Percentiles rank a stretch among this genome's conserved stretches.
Evolutionary conservation across 2,888 invertebrate genomes (phyloP).

Genomic region (Nebria salina): DNA sequence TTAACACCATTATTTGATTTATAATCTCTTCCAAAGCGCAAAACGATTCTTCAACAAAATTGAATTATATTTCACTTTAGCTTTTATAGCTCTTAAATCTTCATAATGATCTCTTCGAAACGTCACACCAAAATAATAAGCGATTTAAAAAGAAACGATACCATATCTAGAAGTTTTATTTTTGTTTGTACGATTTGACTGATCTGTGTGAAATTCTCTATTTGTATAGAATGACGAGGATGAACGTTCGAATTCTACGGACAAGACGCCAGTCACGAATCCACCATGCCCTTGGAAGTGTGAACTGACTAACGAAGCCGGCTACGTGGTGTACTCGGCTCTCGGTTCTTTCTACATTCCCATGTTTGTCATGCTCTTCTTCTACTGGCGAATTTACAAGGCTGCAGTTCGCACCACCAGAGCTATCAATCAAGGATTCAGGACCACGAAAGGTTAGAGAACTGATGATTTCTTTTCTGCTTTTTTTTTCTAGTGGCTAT

Average conservation of each 20-base stretch:
- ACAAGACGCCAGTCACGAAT: conserved; percentile 56
- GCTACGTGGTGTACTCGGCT: conserved; percentile 96
- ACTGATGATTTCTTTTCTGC: neutral
- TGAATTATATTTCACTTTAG: too few relatives aligned
- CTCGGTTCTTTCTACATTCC: conserved; percentile 98
- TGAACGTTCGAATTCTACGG: conserved; percentile 55
- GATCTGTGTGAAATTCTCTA: conserved; percentile 1
- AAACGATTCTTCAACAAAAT: too few relatives aligned
- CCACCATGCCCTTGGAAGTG: conserved; percentile 86
- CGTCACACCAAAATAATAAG: too few relatives aligned
- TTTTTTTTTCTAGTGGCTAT: neutral
- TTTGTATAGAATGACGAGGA: conserved; percentile 54
- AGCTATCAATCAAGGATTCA: conserved; percentile 90
- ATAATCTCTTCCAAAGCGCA: too few relatives aligned
- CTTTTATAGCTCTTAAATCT: too few relatives aligned
- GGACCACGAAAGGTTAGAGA: conserved; percentile 79
- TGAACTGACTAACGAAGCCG: conserved; percentile 91
- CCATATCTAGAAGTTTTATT: too few relatives aligned
- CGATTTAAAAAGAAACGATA: too few relatives aligned
- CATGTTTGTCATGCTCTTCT: conserved; percentile 97
- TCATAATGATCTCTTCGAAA: too few relatives aligned
- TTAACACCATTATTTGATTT: too few relatives aligned
- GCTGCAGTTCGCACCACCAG: conserved; percentile 93
- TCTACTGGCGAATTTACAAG: conserved; percentile 96
- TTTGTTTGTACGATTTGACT: too few relatives aligned